Evolutionary conservation across 2,888 invertebrate genomes (phyloP), one percentile per base, ranked within the genome.

Genomic region (Acronicta alni): DNA sequence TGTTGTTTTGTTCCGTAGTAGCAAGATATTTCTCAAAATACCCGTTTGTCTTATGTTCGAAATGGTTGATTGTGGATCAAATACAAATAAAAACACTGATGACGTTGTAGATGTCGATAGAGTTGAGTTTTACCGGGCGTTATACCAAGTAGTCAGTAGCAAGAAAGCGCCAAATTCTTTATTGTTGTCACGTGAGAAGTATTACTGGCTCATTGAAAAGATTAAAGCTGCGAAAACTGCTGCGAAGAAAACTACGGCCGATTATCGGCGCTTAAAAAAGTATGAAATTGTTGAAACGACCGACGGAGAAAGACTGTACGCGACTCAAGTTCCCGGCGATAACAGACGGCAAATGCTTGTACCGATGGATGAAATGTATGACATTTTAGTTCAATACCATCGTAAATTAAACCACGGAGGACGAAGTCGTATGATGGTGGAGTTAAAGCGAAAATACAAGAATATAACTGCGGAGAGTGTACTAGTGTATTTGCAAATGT

Each of bases 381-480:
- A 88, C n/a, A 84, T 89, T 35, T 81, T 89, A 69, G 74, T 76
- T 0, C 77, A 82, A 6, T 82, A 75, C 53, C 89, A 89, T 59
- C 15, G 86, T 8, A 83, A 80, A 60, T 68, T 85, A 53, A 86
- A 84, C 52, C 88, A 89, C 35, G 87, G 82, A 2, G 89, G 89
- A 0, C 79, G 88, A 63, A 78, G 77, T 41, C 81, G 85, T 15
- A 80, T 89, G 79, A 82, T 85, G 84, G 18, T 66, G 2, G 82
- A 78, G 10, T 62, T 89, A 38, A 89, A 89, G 58, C 79, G 77
- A 5, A 81, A 79, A 54, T 89, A 86, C 64, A 86, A 79, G 61
- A 89, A 89, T 57, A 74, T 89, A 3, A 89, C 88, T 1, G 72
- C 86, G 3, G 81, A 87, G 61, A 77, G 82, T 60, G 79, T 88